Evolutionary conservation across 2,888 invertebrate genomes (phyloP), one percentile per base, ranked within the genome.

Genomic region (Oscheius sp.): DNA sequence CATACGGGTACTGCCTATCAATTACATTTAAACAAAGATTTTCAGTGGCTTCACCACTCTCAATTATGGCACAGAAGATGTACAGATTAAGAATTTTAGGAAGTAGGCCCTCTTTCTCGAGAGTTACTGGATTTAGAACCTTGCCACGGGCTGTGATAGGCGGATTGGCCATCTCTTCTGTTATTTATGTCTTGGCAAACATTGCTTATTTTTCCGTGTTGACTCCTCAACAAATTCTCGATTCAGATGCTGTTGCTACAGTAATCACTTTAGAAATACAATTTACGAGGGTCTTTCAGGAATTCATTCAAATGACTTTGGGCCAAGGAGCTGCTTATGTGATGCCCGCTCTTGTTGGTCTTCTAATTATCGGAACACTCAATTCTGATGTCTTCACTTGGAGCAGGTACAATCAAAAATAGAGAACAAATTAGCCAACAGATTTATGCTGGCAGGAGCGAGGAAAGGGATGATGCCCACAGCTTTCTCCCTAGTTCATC

Each of bases 41-140:
- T n/a, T n/a, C n/a, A n/a, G n/a, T n/a, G 81, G 81, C 13, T 82
- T 75, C 45, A 74, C 78, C 0, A 82, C 81, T 13, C 53, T 82
- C 41, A 82, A 82, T 69, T 82, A 77, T 55, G 81, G 81, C 9
- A 76, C 81, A 0, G 81, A 82, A 53, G 81, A 82, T 35, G 77
- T 82, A 45, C 71, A 82, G 18, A 69, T 75, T 13, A 61, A 76
- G 46, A 72, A 78, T 55, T 78, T 81, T 12, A 49, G 58, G 41
- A 79, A 69, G 81, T 81, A 7, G n/a, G n/a, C 13, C 7, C 18
- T 25, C 21, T 53, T 80, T 79, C 69, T 73, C 76, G 35, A 73
- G 80, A 49, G 59, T 80, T 2, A 74, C 74, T 27, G 78, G 80
- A 12, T 52, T 25, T 18, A 81, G 81, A 73, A 80, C 75, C 16